phyloP scores from a whole-genome alignment of 2,113 vertebrate genomes.

The Notiomystis cincta region DNA sequence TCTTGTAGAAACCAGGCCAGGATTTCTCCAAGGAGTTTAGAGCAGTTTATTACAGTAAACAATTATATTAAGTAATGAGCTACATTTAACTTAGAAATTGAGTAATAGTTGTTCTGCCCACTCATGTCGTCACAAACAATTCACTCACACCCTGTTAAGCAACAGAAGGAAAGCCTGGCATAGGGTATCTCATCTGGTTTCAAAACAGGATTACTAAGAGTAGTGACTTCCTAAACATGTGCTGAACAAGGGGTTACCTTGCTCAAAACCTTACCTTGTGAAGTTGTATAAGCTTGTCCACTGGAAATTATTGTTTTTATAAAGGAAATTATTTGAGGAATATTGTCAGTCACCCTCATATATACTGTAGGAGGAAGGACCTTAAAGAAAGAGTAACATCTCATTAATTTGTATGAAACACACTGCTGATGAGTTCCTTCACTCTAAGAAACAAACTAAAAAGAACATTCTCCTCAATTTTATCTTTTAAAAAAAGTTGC shows the following conservation, averaged over 20 bases:
- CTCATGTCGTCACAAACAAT: background rate
- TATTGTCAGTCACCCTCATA: slow-evolving; percentile 90
- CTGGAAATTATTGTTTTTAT: slow-evolving; percentile 81
- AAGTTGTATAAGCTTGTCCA: slow-evolving; percentile 86
- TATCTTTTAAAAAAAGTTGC: background rate
- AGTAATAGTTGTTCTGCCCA: background rate
- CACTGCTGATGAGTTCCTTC: background rate
- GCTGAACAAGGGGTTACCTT: background rate
- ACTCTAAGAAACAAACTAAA: background rate
- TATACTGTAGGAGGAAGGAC: slow-evolving; percentile 87
- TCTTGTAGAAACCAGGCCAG: background rate
- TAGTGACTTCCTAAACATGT: background rate
- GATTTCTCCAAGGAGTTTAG: background rate
- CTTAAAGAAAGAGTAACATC: slow-evolving; percentile 52
- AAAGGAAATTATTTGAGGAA: slow-evolving; percentile 86
- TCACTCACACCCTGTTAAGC: background rate
- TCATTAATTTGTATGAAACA: background rate
- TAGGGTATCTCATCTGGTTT: background rate
- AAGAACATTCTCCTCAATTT: background rate
- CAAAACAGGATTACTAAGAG: background rate
- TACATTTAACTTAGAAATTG: background rate
- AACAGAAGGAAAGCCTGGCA: background rate
- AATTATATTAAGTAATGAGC: background rate
- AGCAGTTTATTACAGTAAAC: background rate
- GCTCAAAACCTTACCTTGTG: slow-evolving; percentile 69